Evolutionary conservation across 2,113 vertebrate genomes (phyloP).

Genomic region (Ellobius talpinus): DNA sequence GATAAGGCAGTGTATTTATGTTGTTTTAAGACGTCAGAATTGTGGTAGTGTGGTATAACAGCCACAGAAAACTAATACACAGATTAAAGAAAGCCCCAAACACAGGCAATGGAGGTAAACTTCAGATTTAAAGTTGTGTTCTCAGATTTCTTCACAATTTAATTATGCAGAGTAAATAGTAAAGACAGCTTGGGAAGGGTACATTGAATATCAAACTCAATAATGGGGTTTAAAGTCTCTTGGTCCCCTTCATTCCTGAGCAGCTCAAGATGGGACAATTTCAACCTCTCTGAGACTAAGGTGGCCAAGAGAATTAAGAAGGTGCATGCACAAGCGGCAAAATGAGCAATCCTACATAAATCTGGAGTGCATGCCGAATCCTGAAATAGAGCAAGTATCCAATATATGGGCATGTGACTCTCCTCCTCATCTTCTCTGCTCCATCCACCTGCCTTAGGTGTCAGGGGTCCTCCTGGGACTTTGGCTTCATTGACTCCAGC

Average conservation of each 20-base stretch:
- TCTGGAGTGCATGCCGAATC: neutral
- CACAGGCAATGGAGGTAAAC: neutral
- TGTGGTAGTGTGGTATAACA: neutral
- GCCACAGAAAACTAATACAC: neutral
- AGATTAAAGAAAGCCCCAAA: neutral
- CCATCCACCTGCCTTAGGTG: neutral
- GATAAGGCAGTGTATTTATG: neutral
- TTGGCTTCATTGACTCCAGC: neutral
- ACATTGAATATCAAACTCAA: neutral
- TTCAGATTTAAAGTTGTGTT: neutral
- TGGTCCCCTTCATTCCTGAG: neutral
- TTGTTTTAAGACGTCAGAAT: neutral
- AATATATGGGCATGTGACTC: neutral
- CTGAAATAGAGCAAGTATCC: neutral
- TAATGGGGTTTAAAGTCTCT: neutral
- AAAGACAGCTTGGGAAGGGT: neutral
- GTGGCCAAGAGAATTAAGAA: neutral
- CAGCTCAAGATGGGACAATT: neutral
- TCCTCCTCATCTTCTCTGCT: neutral
- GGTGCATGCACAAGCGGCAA: neutral
- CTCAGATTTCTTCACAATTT: slow-evolving; percentile 1
- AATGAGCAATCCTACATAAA: neutral
- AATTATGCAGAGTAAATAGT: neutral
- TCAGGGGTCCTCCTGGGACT: neutral
- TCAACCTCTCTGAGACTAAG: neutral